A percentile compares a stretch with the other conserved stretches of the same genome.
Evolutionary conservation across 2,113 vertebrate genomes (phyloP).

Genomic region (Halcyon senegalensis): DNA sequence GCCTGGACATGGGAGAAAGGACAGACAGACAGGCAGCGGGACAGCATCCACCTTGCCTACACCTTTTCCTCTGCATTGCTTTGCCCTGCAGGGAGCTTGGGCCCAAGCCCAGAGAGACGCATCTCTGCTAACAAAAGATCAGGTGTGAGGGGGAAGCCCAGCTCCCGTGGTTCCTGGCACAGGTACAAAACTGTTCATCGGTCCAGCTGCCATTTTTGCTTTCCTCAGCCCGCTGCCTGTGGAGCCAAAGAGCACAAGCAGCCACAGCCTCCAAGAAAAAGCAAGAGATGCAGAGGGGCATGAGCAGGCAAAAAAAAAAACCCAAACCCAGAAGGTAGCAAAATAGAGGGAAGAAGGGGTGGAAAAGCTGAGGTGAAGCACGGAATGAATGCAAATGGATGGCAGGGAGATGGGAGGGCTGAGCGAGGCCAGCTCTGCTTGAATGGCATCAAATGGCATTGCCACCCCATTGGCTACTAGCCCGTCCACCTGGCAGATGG

Average conservation of each 20-base stretch:
- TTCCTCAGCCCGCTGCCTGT: neutral
- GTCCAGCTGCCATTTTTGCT: neutral
- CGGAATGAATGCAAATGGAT: neutral
- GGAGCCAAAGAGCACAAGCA: neutral
- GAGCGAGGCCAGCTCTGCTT: neutral
- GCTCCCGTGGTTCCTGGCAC: neutral
- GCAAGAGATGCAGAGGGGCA: neutral
- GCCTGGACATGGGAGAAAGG: neutral
- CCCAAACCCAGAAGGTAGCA: neutral
- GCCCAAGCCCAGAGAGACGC: neutral
- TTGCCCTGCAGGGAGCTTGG: neutral
- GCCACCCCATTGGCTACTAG: neutral
- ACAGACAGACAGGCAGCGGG: neutral
- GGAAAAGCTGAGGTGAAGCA: neutral
- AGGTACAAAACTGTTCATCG: accelerated
- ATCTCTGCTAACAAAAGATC: neutral
- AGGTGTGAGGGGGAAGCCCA: accelerated
- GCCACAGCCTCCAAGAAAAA: neutral
- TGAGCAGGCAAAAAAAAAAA: neutral
- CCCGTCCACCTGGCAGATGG: neutral
- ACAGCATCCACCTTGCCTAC: neutral
- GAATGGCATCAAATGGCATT: neutral
- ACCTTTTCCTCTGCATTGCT: neutral
- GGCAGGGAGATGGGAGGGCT: neutral
- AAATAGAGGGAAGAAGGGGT: neutral